A percentile compares a stretch with the other conserved stretches of the same genome.
Conservation (phyloP, 2,797 vertebrate genomes). For the Chromobotia macracanthus region DNA sequence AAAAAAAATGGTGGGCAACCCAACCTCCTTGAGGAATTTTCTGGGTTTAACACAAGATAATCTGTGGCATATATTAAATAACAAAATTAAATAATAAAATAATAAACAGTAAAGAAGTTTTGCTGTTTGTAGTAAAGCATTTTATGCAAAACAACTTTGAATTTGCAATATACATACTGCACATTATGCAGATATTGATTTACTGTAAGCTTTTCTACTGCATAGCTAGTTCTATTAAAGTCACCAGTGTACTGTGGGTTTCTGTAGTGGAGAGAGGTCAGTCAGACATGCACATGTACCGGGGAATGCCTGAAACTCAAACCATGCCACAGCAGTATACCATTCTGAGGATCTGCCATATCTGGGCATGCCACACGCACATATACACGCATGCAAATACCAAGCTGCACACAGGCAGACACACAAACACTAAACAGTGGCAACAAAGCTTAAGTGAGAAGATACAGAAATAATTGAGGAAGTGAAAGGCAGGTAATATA, state of each 20-base stretch:
- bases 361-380: not conserved
- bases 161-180: not conserved
- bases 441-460: constrained; percentile 12
- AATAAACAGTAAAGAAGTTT: not conserved
- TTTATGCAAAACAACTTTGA: too few relatives aligned
- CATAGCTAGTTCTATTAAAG: not conserved
- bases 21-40: not conserved
- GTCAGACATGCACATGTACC: constrained; percentile 10
- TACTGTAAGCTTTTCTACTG: not conserved
- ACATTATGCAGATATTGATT: not conserved
- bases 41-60: not conserved
- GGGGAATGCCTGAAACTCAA: constrained; percentile 48
- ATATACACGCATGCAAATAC: too few relatives aligned
- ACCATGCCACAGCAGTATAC: constrained; percentile 7
- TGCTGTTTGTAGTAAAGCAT: too few relatives aligned
- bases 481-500: constrained; percentile 59
- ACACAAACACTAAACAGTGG: not conserved
- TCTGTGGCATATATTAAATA: not conserved
- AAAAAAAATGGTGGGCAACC: too few relatives aligned
- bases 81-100: not conserved
- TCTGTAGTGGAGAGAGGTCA: not conserved
- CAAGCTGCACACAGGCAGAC: too few relatives aligned
- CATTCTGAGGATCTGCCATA: constrained; percentile 16
- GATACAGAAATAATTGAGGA: constrained; percentile 30
- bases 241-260: constrained; percentile 2